Evolutionary conservation across 92 coral and sea anemone genomes (phyloP), one percentile per base, ranked within the genome.

Genomic region (Isaurus tuberculatus): DNA sequence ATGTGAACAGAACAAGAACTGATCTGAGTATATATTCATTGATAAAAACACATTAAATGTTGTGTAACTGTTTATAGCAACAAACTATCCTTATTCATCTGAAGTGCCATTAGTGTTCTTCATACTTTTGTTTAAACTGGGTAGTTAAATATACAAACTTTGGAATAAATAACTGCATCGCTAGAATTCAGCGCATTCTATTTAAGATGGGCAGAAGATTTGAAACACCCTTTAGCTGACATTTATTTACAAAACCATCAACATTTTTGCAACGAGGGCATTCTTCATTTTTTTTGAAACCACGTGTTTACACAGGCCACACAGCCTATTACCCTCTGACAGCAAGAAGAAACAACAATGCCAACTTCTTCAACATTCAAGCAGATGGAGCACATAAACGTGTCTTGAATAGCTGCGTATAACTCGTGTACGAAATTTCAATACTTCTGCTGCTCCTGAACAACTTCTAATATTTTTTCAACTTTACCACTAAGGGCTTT

Each of bases 271-370:
- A 80, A 23, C 65, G 69, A 9, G 65, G 85, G 28, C 85, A 37
- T 37, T 27, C 36, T 65, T 69, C 69, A 25, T n/a, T 65, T 79
- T 19, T 40, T 13, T 25, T 72, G 19, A 28, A 40, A 23, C 84
- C 72, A 61, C 20, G 6, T 80, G 2, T 36, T 16, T 28, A 64
- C 43, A 31, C 85, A 65, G 37, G 32, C 65, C 22, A 14, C 31
- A 27, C 85, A 80, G 63, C 85, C 85, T 13, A 80, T 30, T n/a
- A 80, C 74, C 32, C 73, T 63, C 25, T 65, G 61, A 28, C 85
- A 80, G 73, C 85, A 80, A 22, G 60, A 17, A 34, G 63, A 63
- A 22, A 80, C 57, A 9, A 80, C 74, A 26, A 79, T 58, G 22
- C 65, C 40, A 2, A 27, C 42, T 25, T 25, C 30, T 25, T 17